These are phyloP conservation scores for Muraenolepis orangiensis DNA, from an alignment of 2,797 vertebrate genomes.

Conservation along the genomic window DNA sequence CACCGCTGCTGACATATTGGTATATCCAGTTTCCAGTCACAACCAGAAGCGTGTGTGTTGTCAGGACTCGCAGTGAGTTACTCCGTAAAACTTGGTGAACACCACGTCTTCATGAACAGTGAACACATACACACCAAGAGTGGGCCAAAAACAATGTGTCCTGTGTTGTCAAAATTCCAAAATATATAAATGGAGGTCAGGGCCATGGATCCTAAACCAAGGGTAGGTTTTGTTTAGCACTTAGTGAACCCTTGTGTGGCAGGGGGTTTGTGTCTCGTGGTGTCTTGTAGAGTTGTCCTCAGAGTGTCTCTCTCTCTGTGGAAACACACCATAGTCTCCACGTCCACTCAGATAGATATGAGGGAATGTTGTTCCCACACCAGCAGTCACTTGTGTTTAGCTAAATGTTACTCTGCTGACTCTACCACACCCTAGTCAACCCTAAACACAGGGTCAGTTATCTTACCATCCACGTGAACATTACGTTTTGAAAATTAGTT, in stretches of 20 bases:
- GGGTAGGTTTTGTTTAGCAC: not conserved
- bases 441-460: not conserved
- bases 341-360: not conserved
- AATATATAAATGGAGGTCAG: too few species aligned
- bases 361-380: not conserved
- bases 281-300: not conserved
- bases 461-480: not conserved
- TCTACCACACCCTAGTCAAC: not conserved
- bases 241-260: not conserved
- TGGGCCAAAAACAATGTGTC: too few species aligned
- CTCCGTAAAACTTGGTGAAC: too few species aligned
- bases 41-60: too few species aligned
- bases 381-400: not conserved
- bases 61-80: too few species aligned
- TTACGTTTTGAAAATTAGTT: not conserved
- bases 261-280: not conserved
- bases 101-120: too few species aligned
- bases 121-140: too few species aligned
- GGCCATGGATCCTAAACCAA: too few species aligned
- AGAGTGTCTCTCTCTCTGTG: not conserved
- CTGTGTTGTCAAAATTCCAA: too few species aligned
- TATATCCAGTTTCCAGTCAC: too few species aligned
- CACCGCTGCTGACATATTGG: too few species aligned
- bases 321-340: not conserved
- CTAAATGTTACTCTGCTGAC: not conserved